These are phyloP conservation scores for Macaria notata DNA, from an alignment of 2,888 invertebrate species.

Conservation along the genomic window DNA sequence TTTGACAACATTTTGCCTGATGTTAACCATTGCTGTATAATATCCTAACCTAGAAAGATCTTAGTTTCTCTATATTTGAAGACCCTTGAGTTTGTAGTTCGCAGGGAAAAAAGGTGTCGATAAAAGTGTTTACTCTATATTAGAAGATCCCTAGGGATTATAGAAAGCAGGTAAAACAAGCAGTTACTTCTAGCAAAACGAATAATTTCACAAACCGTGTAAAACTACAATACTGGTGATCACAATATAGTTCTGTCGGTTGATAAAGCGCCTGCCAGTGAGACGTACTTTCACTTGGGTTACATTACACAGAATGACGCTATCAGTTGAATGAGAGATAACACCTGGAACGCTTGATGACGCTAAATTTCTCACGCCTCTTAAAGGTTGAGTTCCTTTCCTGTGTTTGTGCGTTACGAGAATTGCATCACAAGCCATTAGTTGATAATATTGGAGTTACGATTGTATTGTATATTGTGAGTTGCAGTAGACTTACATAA, in stretches of 20 bases:
- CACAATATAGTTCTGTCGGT: neutral
- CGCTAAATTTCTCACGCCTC: slow-evolving; percentile 19
- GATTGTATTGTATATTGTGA: neutral
- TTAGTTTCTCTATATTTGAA: too few relatives aligned
- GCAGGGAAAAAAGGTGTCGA: too few relatives aligned
- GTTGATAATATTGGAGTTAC: neutral
- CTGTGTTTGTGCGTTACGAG: slow-evolving; percentile 7
- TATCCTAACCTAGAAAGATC: too few relatives aligned
- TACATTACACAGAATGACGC: slow-evolving; percentile 15
- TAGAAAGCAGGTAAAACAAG: too few relatives aligned
- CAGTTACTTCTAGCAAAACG: too few relatives aligned
- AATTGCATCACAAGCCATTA: slow-evolving; percentile 5
- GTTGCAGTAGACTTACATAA: too few relatives aligned
- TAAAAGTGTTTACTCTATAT: too few relatives aligned
- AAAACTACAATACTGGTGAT: slow-evolving; percentile 5
- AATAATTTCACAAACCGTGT: too few relatives aligned
- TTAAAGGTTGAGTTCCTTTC: slow-evolving; percentile 14
- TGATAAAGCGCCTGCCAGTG: slow-evolving; percentile 25
- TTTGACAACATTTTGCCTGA: too few relatives aligned
- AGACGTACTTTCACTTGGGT: slow-evolving; percentile 23
- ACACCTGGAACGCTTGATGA: slow-evolving; percentile 15
- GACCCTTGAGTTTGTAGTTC: too few relatives aligned
- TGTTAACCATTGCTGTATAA: too few relatives aligned
- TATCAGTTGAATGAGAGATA: slow-evolving; percentile 24
- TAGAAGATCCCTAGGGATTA: too few relatives aligned